Evolutionary conservation across 2,888 invertebrate genomes (phyloP).

Genomic region (Campaea margaritaria): DNA sequence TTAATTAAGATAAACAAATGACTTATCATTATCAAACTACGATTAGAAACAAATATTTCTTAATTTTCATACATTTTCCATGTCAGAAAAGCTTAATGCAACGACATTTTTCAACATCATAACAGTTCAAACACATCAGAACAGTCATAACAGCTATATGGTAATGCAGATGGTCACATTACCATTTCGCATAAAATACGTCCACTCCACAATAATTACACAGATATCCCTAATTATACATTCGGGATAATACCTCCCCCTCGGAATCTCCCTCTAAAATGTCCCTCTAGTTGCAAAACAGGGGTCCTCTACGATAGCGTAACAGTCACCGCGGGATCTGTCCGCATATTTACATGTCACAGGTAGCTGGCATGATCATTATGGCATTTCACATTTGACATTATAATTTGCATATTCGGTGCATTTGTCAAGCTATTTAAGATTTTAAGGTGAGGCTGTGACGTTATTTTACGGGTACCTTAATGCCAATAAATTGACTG

Average conservation of each 20-base stretch:
- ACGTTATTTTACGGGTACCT: no score
- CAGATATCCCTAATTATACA: constrained; percentile 40
- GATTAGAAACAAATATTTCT: no score
- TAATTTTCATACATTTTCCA: no score
- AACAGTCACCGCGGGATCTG: constrained; percentile 27
- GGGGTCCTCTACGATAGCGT: neutral
- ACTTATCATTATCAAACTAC: no score
- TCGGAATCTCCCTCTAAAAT: neutral
- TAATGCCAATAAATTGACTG: no score
- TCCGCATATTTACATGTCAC: constrained; percentile 26
- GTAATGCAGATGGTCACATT: constrained; percentile 20
- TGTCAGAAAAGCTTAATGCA: neutral
- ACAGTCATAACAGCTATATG: no score
- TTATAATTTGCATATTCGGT: neutral
- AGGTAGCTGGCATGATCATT: constrained; percentile 34
- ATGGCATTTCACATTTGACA: constrained; percentile 5
- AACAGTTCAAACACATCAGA: no score
- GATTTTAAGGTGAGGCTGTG: no score
- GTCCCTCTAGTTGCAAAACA: neutral
- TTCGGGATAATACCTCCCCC: constrained; percentile 19
- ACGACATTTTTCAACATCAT: neutral
- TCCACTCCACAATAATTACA: constrained; percentile 36
- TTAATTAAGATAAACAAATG: no score
- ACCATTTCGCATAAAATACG: constrained; percentile 40
- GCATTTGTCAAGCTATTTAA: no score